Evolutionary conservation across 2,113 vertebrate species (phyloP), one percentile per base, ranked within the genome.

Genomic region (Pagrus major): DNA sequence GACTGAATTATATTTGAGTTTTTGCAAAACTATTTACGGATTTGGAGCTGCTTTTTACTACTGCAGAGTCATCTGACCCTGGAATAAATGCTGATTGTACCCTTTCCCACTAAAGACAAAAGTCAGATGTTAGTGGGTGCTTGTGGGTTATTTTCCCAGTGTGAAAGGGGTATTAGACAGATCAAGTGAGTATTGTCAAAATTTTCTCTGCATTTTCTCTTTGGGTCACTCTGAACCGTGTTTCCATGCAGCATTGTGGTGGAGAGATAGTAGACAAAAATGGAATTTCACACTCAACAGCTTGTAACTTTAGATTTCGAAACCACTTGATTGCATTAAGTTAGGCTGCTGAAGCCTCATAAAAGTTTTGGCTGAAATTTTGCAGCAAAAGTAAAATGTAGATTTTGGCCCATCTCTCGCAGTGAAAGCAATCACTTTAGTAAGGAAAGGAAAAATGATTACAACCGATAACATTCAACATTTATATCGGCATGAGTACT

Each of bases 181-280:
- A 58, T 72, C 25, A 71, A 29, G 16, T 21, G 61, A 7, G 15
- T 39, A 6, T 68, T 14, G 16, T 25, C 47, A 15, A 52, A 33
- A 44, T 41, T 3, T 16, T 25, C 47, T 9, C 29, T 20, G 31
- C 37, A 71, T 55, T 41, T 10, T 10, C 25, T 10, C 14, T 69
- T 41, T 35, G 29, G 21, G 8, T 68, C 6, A 39, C 5, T 0
- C 21, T 8, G 9, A 3, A 55, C n/a, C 15, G 3, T 0, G 35
- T 64, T 31, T 74, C 25, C 37, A 54, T 23, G n/a, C 25, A 16
- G 18, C 29, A 68, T 29, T 56, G 66, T 58, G 71, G 27, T 33
- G 10, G 31, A 37, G 29, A 16, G 35, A 64, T 35, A 27, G 21
- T 27, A 37, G 16, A 61, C 23, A 49, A 60, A 60, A 15, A 73